These are phyloP conservation scores for Thymallus thymallus DNA, from an alignment of 2,113 vertebrate species.

Conservation along the genomic window DNA sequence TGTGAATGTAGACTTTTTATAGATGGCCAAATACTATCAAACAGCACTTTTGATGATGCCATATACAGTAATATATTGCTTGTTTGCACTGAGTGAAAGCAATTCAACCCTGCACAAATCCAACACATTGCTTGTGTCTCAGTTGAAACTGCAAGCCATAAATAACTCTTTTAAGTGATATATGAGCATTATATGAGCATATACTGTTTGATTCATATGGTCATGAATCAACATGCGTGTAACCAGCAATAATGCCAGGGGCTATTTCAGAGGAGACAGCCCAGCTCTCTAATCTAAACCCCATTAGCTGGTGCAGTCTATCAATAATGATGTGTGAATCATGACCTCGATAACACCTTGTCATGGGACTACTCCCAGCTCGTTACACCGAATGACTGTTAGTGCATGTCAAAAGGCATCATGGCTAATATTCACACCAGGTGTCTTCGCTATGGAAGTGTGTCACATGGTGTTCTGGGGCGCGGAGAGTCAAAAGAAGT, in stretches of 20 bases:
- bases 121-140: no score
- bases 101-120: neutral
- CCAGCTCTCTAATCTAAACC: neutral
- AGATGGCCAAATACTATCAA: no score
- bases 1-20: no score
- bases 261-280: no score
- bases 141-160: neutral
- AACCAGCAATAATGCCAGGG: no score
- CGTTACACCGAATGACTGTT: neutral
- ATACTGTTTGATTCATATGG: neutral
- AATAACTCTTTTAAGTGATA: neutral
- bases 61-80: no score
- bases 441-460: neutral
- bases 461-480: neutral
- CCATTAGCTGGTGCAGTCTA: neutral
- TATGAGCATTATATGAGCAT: neutral
- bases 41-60: no score
- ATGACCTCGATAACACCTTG: neutral
- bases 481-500: slow-evolving; percentile 7
- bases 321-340: slow-evolving; percentile 2
- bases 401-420: neutral
- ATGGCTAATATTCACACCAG: slow-evolving; percentile 14
- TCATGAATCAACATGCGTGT: neutral
- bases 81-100: neutral
- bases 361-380: slow-evolving; percentile 3